Base-by-base conservation (phyloP, 2,113 vertebrate genomes). In the Mirounga angustirostris region DNA sequence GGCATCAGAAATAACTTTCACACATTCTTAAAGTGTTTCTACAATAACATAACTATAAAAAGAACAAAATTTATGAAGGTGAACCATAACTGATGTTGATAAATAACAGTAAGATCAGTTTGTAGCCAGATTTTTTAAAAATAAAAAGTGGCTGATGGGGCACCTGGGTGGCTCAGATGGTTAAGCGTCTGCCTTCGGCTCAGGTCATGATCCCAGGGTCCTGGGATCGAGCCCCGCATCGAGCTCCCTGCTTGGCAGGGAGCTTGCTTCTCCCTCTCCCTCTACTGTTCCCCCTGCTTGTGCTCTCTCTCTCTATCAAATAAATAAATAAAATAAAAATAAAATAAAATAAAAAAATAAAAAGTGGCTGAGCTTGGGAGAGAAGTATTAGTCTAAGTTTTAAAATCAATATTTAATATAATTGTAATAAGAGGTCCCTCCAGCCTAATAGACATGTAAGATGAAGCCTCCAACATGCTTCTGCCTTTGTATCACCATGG, bases 391-490 rank as follows among this genome's bases (percentile, higher is more conserved):
- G 43, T 71, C 81, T 52, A 92, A 71, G 8, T n/a, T 88, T 78
- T 95, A 65, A 74, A 96, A 36, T 56, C 16, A 79, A 74, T 36
- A 13, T 58, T 43, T 76, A 85, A 84, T 94, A 69, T 71, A 87
- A 59, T 18, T 59, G 14, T 30, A 59, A 21, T 50, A 21, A 9
- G 43, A 54, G 88, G 7, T 79, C 21, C n/a, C 83, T 92, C 16
- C 1, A 26, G 54, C 19, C 24, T 65, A 82, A 79, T 2, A 63
- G 18, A 12, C 22, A 11, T 10, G 89, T 92, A 36, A n/a, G 67
- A 80, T 7, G 30, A 63, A 85, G 28, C 19, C 28, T 67, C 18
- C 19, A 61, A 0, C 1, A 6, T 52, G 28, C 9, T 76, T 96
- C 86, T 26, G 28, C 67, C 43, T 93, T 80, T 91, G 56, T 43